Evolutionary conservation across 2,797 vertebrate species (phyloP).

Genomic region (Oreortyx pictus): DNA sequence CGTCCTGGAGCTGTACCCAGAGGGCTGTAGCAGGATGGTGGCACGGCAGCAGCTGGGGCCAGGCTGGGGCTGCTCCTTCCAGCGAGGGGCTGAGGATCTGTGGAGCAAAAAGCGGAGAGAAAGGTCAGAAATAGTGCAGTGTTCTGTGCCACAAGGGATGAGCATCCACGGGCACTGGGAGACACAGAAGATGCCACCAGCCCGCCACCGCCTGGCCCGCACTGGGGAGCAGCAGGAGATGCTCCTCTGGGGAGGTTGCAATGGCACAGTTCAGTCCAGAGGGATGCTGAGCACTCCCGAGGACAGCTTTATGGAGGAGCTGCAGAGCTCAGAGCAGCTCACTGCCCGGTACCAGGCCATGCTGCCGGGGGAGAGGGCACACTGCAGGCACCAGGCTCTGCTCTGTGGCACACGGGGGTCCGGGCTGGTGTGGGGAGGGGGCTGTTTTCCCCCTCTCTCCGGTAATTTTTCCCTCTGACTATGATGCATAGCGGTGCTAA

Average conservation of each 20-base stretch:
- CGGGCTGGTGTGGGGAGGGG: background rate
- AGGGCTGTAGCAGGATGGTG: background rate
- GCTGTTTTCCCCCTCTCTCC: slow-evolving; percentile 40
- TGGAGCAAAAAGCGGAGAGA: background rate
- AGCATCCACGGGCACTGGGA: accelerated
- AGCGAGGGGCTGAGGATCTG: accelerated
- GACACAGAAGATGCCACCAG: background rate
- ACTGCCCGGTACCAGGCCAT: accelerated
- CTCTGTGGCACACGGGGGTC: accelerated
- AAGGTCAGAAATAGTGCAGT: background rate
- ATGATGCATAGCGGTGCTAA: slow-evolving; percentile 91
- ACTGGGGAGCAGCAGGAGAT: too few species aligned
- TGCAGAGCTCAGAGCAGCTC: background rate
- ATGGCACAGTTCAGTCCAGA: too few species aligned
- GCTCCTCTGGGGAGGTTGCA: too few species aligned
- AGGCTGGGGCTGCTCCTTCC: background rate
- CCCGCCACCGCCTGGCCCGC: accelerated
- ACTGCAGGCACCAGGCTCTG: accelerated
- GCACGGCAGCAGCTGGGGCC: accelerated
- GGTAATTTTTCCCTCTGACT: slow-evolving; percentile 82
- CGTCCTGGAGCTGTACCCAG: accelerated
- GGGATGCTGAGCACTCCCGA: too few species aligned
- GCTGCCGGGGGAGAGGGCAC: accelerated
- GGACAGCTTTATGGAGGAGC: background rate
- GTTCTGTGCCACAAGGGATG: background rate